phyloP scores from a whole-genome alignment of 1,140 invertebrate species.

The Drosophila eugracilis region DNA sequence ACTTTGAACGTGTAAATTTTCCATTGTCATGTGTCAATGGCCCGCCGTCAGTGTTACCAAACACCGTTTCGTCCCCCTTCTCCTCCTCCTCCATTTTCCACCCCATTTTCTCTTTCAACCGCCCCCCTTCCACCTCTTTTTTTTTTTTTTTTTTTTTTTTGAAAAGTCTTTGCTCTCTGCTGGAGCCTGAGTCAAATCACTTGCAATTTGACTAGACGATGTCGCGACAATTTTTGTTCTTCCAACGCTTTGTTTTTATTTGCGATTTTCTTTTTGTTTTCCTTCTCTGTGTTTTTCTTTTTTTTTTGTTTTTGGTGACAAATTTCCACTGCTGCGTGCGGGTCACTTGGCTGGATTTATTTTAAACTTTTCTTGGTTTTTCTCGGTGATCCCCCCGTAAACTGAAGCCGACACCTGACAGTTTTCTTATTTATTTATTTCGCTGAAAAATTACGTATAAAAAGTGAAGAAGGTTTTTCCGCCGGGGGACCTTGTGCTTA shows the following conservation, averaged over 20 bases:
- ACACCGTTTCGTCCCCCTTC: neutral
- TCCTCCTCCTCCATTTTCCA: neutral
- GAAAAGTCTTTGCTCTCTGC: conserved; percentile 23
- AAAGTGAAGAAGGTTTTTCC: neutral
- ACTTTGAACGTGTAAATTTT: conserved; percentile 43
- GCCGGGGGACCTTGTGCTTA: conserved; percentile 11
- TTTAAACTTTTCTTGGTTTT: conserved; percentile 21
- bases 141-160: too few species aligned
- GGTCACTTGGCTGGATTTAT: conserved; percentile 28
- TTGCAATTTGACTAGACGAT: conserved; percentile 66
- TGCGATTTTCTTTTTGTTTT: neutral
- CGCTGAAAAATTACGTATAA: conserved; percentile 55
- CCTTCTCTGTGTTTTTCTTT: neutral
- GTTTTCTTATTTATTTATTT: conserved; percentile 60
- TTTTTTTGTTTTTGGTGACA: conserved; percentile 16
- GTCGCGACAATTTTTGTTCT: conserved; percentile 53
- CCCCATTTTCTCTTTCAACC: neutral
- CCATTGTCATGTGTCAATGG: conserved; percentile 55
- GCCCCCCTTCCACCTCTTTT: neutral
- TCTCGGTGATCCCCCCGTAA: neutral
- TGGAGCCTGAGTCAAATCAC: conserved; percentile 50
- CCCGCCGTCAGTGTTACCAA: conserved; percentile 22
- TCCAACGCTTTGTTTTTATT: conserved; percentile 15
- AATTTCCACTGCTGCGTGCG: conserved; percentile 32
- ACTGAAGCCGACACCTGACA: conserved; percentile 45